These are phyloP conservation scores for Pomatostomus ruficeps DNA, from an alignment of 2,113 vertebrate species.

Conservation along the genomic window DNA sequence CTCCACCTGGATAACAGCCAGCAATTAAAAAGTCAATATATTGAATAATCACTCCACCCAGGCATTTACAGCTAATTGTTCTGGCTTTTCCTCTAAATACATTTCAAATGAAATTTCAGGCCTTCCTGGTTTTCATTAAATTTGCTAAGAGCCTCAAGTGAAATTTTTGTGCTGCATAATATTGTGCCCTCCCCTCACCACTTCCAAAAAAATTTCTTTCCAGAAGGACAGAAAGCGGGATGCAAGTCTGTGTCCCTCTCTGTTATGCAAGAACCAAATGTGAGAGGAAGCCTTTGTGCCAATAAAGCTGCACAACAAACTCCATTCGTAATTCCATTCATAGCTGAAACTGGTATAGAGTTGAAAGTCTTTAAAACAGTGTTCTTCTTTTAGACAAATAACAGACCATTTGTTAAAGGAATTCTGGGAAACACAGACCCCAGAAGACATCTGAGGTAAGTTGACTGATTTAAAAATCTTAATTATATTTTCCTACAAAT, in stretches of 20 bases:
- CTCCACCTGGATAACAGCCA: slow-evolving; percentile 10
- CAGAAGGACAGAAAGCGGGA: neutral
- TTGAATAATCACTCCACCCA: slow-evolving; percentile 17
- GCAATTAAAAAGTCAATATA: slow-evolving; percentile 36
- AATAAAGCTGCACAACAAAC: slow-evolving; percentile 27
- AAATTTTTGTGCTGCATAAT: neutral
- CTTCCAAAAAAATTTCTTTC: neutral
- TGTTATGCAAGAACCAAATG: neutral
- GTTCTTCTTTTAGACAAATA: neutral
- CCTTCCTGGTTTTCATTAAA: neutral
- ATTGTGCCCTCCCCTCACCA: neutral
- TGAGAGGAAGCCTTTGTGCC: neutral
- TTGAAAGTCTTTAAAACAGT: neutral
- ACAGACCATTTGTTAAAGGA: neutral
- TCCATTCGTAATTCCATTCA: neutral
- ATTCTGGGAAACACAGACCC: neutral
- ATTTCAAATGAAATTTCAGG: neutral
- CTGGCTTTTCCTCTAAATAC: neutral
- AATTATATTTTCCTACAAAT: neutral
- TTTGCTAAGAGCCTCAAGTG: neutral
- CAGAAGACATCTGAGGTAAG: neutral
- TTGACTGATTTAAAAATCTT: neutral
- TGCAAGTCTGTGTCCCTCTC: neutral
- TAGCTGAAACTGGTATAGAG: neutral
- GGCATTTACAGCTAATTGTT: neutral